Base-by-base conservation (phyloP, 2,888 invertebrate genomes). In the Harpalus rufipes region DNA sequence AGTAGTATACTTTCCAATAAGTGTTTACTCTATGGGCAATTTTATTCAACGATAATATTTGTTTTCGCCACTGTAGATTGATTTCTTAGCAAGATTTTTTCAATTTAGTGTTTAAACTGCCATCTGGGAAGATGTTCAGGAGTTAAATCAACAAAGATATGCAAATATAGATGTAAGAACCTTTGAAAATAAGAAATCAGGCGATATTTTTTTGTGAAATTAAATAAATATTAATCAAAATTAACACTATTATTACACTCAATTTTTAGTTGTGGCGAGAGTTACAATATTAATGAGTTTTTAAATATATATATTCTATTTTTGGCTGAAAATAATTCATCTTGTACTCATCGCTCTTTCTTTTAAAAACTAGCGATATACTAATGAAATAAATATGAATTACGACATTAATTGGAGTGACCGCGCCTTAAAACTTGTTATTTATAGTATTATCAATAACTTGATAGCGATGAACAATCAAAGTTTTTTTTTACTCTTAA, bases 41-140 rank as follows among this genome's bases (percentile, higher is more conserved):
- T 68, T 68, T 68, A 68, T 68, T n/a, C 32, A 68, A 74, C 44
- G 72, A 74, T 74, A 74, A 74, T 74, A 74, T 74, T 74, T 41
- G 44, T 44, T 16, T 74, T 74, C 44, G 72, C 72, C 72, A 74
- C 72, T 74, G 72, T 14, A 12, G 72, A 44, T 41, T 74, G 41
- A 41, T 74, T 41, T 74, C 72, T 74, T 74, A 44, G 41, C 72
- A 16, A 41, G 44, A 74, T 18, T 74, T 74, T 74, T 74, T 68
- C 32, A 18, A 51, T 51, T 65, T 65, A 10, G 10, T 65, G 18
- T 65, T 65, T 65, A 25, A 68, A 68, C 44, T 41, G 44, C 8
- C 14, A 68, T 68, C 32, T 74, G 18, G 44, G 44, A 74, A 74
- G 72, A 74, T 74, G 72, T 44, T 74, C 72, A 41, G 68, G 8